These are phyloP conservation scores for Coptodon bakossiorum DNA, from an alignment of 2,113 vertebrate genomes.

Conservation along the genomic window DNA sequence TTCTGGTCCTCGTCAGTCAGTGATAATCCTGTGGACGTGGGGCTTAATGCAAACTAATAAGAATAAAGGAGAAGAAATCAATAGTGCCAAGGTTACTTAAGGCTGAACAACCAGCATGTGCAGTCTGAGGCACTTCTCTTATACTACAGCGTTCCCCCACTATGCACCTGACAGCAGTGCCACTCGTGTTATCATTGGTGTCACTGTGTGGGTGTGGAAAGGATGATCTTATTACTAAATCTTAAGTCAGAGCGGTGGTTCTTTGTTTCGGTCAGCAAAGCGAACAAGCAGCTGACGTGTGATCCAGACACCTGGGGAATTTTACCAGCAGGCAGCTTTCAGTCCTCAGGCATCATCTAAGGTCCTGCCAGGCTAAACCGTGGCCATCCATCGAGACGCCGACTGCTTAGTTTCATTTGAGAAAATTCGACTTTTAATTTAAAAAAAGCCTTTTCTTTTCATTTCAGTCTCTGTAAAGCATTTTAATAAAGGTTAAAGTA, in stretches of 20 bases:
- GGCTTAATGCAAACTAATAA: background rate
- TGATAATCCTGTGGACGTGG: background rate
- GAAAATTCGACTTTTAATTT: accelerated
- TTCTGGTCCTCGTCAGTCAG: background rate
- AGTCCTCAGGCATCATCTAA: background rate
- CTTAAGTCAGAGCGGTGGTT: background rate
- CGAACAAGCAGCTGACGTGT: background rate
- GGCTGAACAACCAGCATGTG: background rate
- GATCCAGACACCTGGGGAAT: background rate
- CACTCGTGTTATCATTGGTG: background rate
- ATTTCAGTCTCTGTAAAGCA: background rate
- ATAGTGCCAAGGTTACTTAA: background rate
- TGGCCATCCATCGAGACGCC: background rate
- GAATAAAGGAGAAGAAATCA: background rate
- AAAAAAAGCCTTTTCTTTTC: background rate
- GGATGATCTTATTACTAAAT: background rate
- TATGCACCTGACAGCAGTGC: background rate
- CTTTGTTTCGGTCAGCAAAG: background rate
- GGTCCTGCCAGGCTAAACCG: background rate
- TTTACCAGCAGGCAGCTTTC: background rate
- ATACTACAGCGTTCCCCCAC: background rate
- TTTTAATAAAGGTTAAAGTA: background rate
- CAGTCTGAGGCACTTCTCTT: background rate
- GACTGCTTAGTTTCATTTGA: background rate
- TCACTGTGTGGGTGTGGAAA: background rate